A percentile compares a stretch with the other conserved stretches of the same genome.
Conservation (phyloP, 2,113 vertebrate species). For the Parotia lawesii region DNA sequence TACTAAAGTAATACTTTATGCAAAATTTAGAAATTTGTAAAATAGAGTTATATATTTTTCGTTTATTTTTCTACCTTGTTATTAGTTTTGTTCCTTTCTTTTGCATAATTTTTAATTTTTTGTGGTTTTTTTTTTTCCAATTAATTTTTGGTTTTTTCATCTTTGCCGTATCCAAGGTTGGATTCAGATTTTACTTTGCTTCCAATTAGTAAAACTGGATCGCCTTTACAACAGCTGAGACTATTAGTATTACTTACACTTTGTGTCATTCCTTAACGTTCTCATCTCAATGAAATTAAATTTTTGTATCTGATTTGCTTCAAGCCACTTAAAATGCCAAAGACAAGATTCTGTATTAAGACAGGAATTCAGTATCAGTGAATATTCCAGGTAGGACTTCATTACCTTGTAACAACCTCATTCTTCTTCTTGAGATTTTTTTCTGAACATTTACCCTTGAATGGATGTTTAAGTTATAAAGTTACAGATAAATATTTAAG, state of each 20-base stretch:
- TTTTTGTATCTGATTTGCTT: background rate
- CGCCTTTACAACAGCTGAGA: background rate
- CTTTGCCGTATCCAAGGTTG: background rate
- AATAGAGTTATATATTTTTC: background rate
- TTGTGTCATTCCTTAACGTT: background rate
- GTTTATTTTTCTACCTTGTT: background rate
- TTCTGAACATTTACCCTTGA: background rate
- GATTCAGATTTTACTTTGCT: background rate
- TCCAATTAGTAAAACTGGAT: background rate
- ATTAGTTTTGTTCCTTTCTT: background rate
- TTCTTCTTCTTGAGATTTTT: background rate
- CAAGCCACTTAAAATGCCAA: background rate
- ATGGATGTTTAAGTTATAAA: background rate
- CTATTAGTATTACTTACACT: background rate
- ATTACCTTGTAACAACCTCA: background rate
- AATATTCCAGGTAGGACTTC: background rate
- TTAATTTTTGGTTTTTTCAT: background rate
- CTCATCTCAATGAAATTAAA: background rate
- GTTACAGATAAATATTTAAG: background rate
- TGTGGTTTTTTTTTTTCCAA: rapidly evolving
- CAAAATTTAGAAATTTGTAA: background rate
- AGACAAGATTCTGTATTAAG: background rate
- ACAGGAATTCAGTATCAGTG: background rate
- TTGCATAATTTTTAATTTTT: background rate
- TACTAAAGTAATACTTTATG: background rate